phyloP scores from a whole-genome alignment of 2,888 invertebrate genomes.

The Lissonota sp. region DNA sequence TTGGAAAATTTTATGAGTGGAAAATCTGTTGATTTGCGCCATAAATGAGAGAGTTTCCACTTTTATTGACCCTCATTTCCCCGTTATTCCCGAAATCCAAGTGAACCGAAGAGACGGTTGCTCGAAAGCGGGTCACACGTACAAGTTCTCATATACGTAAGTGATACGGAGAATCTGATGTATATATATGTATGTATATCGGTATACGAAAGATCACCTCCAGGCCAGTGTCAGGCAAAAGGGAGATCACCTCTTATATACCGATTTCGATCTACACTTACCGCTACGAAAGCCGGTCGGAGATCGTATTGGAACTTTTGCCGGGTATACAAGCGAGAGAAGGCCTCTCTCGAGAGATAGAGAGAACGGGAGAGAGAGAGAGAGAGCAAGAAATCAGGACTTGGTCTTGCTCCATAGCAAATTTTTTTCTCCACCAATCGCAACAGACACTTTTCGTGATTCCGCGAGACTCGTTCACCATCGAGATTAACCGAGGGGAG shows the following conservation, averaged over 20 bases:
- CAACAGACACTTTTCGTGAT: slow-evolving; percentile 17
- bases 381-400: slow-evolving; percentile 49
- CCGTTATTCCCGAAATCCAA: not conserved
- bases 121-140: slow-evolving; percentile 69
- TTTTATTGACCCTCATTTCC: no score
- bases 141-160: slow-evolving; percentile 26
- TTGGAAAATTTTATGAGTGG: no score
- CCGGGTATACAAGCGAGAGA: not conserved
- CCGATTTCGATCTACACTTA: slow-evolving; percentile 60
- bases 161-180: slow-evolving; percentile 18
- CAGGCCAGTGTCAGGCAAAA: slow-evolving; percentile 55
- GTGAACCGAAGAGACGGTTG: slow-evolving; percentile 57
- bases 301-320: slow-evolving; percentile 5
- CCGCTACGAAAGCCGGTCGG: slow-evolving; percentile 41
- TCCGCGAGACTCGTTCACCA: slow-evolving; percentile 16
- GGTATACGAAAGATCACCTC: slow-evolving; percentile 45
- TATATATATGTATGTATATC: not conserved
- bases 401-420: slow-evolving; percentile 45
- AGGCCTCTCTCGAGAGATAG: no score
- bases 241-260: slow-evolving; percentile 56
- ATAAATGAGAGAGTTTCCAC: no score
- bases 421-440: slow-evolving; percentile 44
- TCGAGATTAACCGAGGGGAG: slow-evolving; percentile 4
- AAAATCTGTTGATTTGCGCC: no score
- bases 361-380: not conserved